Conservation (phyloP, 2,888 invertebrate species). For the Pycnomerus fuliginosus region DNA sequence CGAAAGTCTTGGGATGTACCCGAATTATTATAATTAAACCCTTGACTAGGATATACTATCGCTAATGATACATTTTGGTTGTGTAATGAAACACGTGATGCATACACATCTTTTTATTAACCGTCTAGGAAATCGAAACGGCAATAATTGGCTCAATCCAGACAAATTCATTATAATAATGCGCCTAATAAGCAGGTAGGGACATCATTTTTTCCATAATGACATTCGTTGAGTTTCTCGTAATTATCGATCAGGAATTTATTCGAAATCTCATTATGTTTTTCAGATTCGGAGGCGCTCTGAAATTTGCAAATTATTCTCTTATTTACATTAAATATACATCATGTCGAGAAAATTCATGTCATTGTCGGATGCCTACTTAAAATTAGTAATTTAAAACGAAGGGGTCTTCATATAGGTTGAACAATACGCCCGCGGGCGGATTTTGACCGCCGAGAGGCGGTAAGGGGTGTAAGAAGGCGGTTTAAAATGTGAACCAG, state of each 20-base stretch:
- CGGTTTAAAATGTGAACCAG: slow-evolving; percentile 29
- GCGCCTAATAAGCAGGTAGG: slow-evolving; percentile 39
- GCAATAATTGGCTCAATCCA: slow-evolving; percentile 37
- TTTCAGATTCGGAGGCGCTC: slow-evolving; percentile 3
- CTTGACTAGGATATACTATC: slow-evolving; percentile 11
- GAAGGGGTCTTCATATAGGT: slow-evolving; percentile 35
- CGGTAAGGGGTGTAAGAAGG: slow-evolving; percentile 46
- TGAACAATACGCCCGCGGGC: slow-evolving; percentile 45
- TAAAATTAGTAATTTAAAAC: slow-evolving; percentile 30
- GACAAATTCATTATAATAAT: slow-evolving; percentile 45
- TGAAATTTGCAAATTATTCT: background rate
- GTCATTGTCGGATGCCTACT: slow-evolving; percentile 10
- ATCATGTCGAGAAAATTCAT: background rate
- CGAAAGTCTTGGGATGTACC: slow-evolving; percentile 3
- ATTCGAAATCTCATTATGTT: slow-evolving; percentile 7
- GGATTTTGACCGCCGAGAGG: slow-evolving; percentile 44
- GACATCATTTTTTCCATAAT: slow-evolving; percentile 42
- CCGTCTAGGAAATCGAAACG: slow-evolving; percentile 24
- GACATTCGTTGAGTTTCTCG: slow-evolving; percentile 38
- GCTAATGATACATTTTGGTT: slow-evolving; percentile 24
- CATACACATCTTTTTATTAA: slow-evolving; percentile 12
- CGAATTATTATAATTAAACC: slow-evolving; percentile 23
- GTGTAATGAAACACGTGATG: slow-evolving; percentile 25
- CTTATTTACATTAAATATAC: no score
- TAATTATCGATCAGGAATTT: slow-evolving; percentile 32